Evolutionary conservation across 1,140 invertebrate genomes (phyloP).

Genomic region (Penaeus japonicus): DNA sequence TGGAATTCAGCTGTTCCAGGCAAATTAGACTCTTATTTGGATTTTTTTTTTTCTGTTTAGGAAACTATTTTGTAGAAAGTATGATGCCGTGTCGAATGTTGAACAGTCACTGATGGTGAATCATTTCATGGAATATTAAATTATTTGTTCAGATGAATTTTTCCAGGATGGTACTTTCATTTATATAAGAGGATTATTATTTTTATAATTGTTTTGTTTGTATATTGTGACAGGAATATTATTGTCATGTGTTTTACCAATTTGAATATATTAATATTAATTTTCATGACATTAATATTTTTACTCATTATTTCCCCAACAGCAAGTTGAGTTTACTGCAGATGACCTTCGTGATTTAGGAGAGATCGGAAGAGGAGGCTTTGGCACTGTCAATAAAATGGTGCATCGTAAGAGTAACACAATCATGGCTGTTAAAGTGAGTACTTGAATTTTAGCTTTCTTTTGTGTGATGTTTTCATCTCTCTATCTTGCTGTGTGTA

Average conservation of each 20-base stretch:
- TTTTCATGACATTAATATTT: not conserved
- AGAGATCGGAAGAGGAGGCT: constrained; percentile 92
- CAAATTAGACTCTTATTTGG: no score
- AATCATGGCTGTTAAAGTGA: constrained; percentile 91
- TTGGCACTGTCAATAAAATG: constrained; percentile 97
- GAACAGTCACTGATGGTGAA: no score
- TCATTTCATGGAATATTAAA: no score
- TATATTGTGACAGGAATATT: no score
- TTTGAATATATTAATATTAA: not conserved
- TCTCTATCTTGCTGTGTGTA: not conserved
- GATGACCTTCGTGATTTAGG: constrained; percentile 82
- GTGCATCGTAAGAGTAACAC: constrained; percentile 85
- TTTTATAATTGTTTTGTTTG: no score
- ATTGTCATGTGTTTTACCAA: not conserved
- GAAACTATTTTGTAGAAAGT: no score
- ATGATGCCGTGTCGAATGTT: no score
- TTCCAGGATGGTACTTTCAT: no score
- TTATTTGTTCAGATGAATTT: no score
- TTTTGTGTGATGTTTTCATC: not conserved
- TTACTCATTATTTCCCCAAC: not conserved
- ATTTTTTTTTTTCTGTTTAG: no score
- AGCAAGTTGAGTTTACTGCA: constrained; percentile 61
- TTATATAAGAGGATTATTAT: no score
- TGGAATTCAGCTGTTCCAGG: no score
- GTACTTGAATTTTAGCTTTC: not conserved